These are phyloP conservation scores for Lepidurus arcticus DNA, from an alignment of 1,140 invertebrate genomes.

Conservation along the genomic window DNA sequence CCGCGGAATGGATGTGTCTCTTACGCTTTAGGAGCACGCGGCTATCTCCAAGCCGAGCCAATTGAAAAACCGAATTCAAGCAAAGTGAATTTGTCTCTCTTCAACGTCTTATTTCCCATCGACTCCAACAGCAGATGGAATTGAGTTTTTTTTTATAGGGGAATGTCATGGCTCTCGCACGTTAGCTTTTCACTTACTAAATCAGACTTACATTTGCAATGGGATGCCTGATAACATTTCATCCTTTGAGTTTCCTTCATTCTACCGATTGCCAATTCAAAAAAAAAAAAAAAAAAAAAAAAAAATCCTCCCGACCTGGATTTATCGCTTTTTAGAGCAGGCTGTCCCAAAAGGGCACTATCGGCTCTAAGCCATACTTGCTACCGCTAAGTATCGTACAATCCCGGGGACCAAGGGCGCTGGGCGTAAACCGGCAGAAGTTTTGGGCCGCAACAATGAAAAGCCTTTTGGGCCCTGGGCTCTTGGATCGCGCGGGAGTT, in stretches of 20 bases:
- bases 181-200: not conserved
- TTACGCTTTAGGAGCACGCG: not conserved
- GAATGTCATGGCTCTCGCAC: not conserved
- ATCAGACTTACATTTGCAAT: not conserved
- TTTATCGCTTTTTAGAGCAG: not conserved
- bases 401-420: not conserved
- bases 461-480: not conserved
- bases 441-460: not conserved
- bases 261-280: not conserved
- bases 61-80: conserved; percentile 11
- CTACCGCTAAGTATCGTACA: not conserved
- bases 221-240: not conserved
- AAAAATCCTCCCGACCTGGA: not conserved
- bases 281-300: no score
- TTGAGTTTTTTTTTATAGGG: not conserved
- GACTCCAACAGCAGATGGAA: conserved; percentile 2
- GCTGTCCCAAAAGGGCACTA: not conserved
- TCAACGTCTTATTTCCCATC: conserved; percentile 4
- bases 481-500: not conserved
- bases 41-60: not conserved
- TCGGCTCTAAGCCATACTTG: not conserved
- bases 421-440: not conserved
- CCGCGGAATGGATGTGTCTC: not conserved
- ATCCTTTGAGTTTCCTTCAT: not conserved
- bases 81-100: conserved; percentile 10